Conservation (phyloP, 2,888 invertebrate genomes). For the Orchestes rusci region DNA sequence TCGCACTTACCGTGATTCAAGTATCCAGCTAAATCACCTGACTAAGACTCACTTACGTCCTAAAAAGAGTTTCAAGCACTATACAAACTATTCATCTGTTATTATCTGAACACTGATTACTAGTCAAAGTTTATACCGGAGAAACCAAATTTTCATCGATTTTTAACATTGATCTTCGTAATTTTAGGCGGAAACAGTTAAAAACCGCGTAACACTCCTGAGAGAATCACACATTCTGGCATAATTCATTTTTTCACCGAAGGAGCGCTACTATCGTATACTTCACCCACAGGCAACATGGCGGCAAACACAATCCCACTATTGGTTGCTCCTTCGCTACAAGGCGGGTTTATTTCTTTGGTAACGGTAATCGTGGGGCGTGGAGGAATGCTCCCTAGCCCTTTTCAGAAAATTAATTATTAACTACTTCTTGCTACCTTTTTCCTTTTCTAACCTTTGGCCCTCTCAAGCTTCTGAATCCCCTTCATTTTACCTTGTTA, state of each 20-base stretch:
- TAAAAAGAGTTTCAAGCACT: too few species aligned
- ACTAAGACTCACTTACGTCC: too few species aligned
- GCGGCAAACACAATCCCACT: slow-evolving; percentile 30
- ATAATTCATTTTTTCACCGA: slow-evolving; percentile 36
- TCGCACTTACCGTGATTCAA: too few species aligned
- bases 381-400: slow-evolving; percentile 21
- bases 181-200: slow-evolving; percentile 36
- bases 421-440: slow-evolving; percentile 40
- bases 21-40: too few species aligned
- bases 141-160: slow-evolving; percentile 32
- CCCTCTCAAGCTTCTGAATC: too few species aligned
- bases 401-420: slow-evolving; percentile 39
- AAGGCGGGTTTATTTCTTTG: slow-evolving; percentile 28
- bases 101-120: too few species aligned
- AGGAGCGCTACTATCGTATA: slow-evolving; percentile 33
- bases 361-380: slow-evolving; percentile 13
- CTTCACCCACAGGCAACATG: slow-evolving; percentile 35
- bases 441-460: too few species aligned
- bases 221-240: slow-evolving; percentile 36
- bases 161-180: slow-evolving; percentile 37
- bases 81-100: too few species aligned
- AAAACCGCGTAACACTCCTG: slow-evolving; percentile 36
- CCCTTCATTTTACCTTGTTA: too few species aligned
- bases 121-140: too few species aligned
- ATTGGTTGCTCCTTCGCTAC: slow-evolving; percentile 33